Evolutionary conservation across 1,140 invertebrate genomes (phyloP).

Genomic region (Pseudachorutes palmiensis): DNA sequence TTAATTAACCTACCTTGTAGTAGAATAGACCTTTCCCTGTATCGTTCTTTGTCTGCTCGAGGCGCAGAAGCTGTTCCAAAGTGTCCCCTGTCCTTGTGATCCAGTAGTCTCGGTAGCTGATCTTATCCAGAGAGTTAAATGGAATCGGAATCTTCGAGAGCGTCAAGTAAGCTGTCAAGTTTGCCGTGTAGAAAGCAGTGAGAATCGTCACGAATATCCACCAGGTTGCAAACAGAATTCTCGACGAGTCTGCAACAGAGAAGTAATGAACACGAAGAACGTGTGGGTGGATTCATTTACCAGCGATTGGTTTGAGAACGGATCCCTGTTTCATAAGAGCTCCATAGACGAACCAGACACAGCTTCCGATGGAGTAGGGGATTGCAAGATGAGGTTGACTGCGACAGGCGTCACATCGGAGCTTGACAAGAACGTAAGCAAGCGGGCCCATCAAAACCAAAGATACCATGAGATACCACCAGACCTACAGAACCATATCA

Average conservation of each 20-base stretch:
- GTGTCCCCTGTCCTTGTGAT: conserved; percentile 56
- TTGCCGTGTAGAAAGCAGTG: conserved; percentile 85
- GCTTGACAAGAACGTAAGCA: conserved; percentile 61
- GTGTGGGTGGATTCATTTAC: no score
- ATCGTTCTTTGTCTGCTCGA: background rate
- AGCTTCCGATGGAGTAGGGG: conserved; percentile 55
- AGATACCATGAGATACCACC: conserved; percentile 64
- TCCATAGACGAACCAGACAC: conserved; percentile 79
- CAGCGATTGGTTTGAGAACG: conserved; percentile 62
- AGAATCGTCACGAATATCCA: conserved; percentile 81
- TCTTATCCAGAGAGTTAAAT: conserved; percentile 58
- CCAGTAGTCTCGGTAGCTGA: conserved; percentile 60
- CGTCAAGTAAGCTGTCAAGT: conserved; percentile 79
- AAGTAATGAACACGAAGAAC: no score
- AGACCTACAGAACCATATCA: conserved; percentile 49
- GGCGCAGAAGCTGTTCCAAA: conserved; percentile 45
- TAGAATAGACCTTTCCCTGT: background rate
- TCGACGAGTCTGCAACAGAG: conserved; percentile 57
- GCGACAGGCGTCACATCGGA: conserved; percentile 49
- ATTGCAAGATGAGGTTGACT: conserved; percentile 45
- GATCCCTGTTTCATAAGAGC: conserved; percentile 80
- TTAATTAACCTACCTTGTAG: conserved; percentile 21
- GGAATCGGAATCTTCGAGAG: conserved; percentile 71
- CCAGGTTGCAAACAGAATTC: conserved; percentile 79
- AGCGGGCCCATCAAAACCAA: conserved; percentile 65